Evolutionary conservation across 35 echinoderm and acorn worm genomes (phyloP).

Genomic region (Apostichopus californicus): DNA sequence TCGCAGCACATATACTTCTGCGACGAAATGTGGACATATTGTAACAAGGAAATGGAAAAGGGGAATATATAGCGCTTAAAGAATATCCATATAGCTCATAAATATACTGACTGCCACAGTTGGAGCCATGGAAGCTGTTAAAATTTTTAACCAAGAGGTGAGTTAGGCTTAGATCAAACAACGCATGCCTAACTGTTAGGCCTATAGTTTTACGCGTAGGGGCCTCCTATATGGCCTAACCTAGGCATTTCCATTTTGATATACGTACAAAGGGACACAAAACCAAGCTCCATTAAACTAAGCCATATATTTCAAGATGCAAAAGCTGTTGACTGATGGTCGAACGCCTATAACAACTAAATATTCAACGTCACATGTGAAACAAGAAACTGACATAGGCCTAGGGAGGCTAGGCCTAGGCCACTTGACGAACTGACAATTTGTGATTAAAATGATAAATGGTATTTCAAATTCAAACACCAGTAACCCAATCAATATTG

Average conservation of each 20-base stretch:
- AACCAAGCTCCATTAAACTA: background rate
- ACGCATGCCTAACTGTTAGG: too few species aligned
- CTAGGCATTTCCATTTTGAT: background rate
- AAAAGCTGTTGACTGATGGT: too few species aligned
- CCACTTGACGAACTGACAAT: too few species aligned
- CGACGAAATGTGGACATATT: background rate
- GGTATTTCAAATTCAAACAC: too few species aligned
- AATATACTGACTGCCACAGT: background rate
- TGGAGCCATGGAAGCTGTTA: conserved; percentile 84
- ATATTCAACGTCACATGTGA: too few species aligned
- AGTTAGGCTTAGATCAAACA: background rate
- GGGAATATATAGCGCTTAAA: background rate
- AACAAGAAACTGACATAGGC: too few species aligned
- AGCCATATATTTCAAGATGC: background rate
- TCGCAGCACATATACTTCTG: too few species aligned
- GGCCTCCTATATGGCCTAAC: background rate
- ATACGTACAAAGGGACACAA: too few species aligned
- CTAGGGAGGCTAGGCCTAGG: too few species aligned
- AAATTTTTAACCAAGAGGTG: conserved; percentile 89
- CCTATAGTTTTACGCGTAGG: background rate
- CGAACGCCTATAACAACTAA: too few species aligned
- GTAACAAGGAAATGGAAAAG: background rate
- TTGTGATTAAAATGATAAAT: too few species aligned
- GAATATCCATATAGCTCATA: background rate
- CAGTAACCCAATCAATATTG: too few species aligned